Conservation (phyloP, 1,140 invertebrate genomes). For the Bombus difficillimus region DNA sequence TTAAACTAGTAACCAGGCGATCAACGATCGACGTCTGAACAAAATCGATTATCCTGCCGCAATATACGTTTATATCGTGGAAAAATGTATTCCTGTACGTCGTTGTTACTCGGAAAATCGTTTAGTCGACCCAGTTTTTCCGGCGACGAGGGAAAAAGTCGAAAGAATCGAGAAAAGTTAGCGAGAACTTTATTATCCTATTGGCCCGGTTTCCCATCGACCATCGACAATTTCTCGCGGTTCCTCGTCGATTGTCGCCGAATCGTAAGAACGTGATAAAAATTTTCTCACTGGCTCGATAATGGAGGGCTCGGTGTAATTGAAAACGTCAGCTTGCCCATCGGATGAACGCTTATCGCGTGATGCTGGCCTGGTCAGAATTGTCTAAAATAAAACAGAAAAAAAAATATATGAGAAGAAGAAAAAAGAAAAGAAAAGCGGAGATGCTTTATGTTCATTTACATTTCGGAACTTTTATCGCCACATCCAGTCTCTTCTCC, state of each 20-base stretch:
- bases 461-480: slow-evolving; percentile 50
- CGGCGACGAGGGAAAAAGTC: neutral
- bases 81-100: neutral
- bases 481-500: slow-evolving; percentile 11
- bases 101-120: neutral
- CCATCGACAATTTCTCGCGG: slow-evolving; percentile 32
- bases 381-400: neutral
- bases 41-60: neutral
- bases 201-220: neutral
- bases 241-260: neutral
- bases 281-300: slow-evolving; percentile 15
- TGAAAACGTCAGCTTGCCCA: slow-evolving; percentile 28
- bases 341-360: slow-evolving; percentile 26
- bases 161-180: neutral
- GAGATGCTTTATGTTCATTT: slow-evolving; percentile 43
- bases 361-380: neutral
- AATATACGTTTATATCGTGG: no score
- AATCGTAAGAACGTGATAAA: slow-evolving; percentile 28
- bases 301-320: slow-evolving; percentile 16
- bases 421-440: neutral
- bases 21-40: no score
- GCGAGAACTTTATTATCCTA: slow-evolving; percentile 40
- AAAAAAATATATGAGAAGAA: neutral
- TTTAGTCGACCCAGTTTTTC: neutral
- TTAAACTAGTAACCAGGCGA: no score